Evolutionary conservation across 2,888 invertebrate species (phyloP).

Genomic region (Platynereis dumerilii): DNA sequence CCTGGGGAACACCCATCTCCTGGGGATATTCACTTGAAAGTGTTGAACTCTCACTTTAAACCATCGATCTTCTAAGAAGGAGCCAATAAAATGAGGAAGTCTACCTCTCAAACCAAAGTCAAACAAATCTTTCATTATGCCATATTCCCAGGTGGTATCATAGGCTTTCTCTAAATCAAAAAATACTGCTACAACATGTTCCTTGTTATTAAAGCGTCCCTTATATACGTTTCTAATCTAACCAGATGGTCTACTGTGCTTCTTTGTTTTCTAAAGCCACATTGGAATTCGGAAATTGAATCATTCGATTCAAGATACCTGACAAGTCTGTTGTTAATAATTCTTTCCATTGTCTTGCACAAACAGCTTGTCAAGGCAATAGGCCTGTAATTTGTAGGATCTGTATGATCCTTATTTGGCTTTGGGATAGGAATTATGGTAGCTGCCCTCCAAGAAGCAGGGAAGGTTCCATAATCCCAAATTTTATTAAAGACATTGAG

Average conservation of each 20-base stretch:
- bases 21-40: background rate
- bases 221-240: constrained; percentile 35
- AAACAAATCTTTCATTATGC: constrained; percentile 30
- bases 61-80: constrained; percentile 4
- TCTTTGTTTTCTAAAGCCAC: constrained; percentile 33
- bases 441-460: constrained; percentile 30
- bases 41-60: constrained; percentile 24
- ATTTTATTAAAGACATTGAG: constrained; percentile 28
- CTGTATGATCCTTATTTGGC: constrained; percentile 33
- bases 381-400: constrained; percentile 40
- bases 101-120: constrained; percentile 33
- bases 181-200: constrained; percentile 38
- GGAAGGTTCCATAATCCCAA: constrained; percentile 29
- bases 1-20: constrained; percentile 22
- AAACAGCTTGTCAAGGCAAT: constrained; percentile 45
- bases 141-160: constrained; percentile 35
- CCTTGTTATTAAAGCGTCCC: constrained; percentile 37
- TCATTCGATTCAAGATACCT: constrained; percentile 37
- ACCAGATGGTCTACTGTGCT: constrained; percentile 32
- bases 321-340: constrained; percentile 41
- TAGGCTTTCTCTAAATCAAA: constrained; percentile 32
- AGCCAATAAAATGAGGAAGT: constrained; percentile 30
- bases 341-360: constrained; percentile 43
- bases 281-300: constrained; percentile 32
- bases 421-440: constrained; percentile 35